phyloP scores from a whole-genome alignment of 2,797 vertebrate species.

The Sardinella longiceps region DNA sequence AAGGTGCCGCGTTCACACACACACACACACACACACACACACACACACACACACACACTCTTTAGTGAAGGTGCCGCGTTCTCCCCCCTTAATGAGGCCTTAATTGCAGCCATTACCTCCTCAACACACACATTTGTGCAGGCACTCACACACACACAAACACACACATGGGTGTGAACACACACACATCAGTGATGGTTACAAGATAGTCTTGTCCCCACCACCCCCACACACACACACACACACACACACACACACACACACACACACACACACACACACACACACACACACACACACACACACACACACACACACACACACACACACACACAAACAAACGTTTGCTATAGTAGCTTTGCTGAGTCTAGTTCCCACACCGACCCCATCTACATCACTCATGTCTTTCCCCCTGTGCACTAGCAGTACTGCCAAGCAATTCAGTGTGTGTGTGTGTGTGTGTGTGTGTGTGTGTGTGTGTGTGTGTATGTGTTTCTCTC shows the following conservation, averaged over 20 bases:
- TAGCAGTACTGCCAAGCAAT: background rate
- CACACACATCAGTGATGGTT: background rate
- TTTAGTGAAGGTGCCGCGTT: background rate
- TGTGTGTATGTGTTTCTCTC: slow-evolving; percentile 16
- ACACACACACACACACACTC: no score
- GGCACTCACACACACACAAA: background rate
- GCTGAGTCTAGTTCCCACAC: background rate
- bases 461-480: slow-evolving; percentile 22
- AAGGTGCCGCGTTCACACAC: background rate
- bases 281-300: no score
- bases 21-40: no score
- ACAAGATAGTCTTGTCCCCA: background rate
- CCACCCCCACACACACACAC: background rate
- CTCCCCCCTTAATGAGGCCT: slow-evolving; percentile 1
- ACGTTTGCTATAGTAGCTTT: background rate
- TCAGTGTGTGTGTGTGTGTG: slow-evolving; percentile 17
- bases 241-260: background rate
- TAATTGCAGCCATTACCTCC: slow-evolving; percentile 15
- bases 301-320: no score
- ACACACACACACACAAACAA: background rate
- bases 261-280: no score
- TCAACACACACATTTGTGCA: background rate
- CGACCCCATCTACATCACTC: background rate
- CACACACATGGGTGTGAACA: no score
- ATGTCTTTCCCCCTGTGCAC: background rate